Conservation (phyloP, 2,888 invertebrate species). For the Sesia bembeciformis region DNA sequence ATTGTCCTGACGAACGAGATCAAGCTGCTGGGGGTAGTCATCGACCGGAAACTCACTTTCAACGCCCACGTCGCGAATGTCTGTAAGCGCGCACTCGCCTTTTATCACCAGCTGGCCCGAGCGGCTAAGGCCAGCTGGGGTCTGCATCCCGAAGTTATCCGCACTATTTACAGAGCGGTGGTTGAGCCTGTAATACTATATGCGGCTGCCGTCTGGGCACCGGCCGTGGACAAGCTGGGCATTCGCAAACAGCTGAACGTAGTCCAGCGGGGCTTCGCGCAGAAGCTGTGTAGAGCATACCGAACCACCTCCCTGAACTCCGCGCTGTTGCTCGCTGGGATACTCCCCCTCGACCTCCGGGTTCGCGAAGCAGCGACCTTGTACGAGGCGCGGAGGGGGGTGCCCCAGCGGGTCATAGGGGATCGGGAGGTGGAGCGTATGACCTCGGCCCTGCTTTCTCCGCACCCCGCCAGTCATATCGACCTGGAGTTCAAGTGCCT, state of each 20-base stretch:
- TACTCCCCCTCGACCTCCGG: constrained; percentile 12
- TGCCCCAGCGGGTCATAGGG: constrained; percentile 1
- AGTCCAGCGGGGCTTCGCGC: neutral
- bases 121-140: neutral
- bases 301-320: constrained; percentile 5
- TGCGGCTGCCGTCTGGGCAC: neutral
- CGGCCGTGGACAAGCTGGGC: neutral
- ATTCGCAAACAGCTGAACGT: neutral
- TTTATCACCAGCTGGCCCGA: neutral
- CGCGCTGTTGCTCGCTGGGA: constrained; percentile 8
- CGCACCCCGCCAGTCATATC: constrained; percentile 1
- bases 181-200: neutral
- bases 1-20: constrained; percentile 3
- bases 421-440: constrained; percentile 9
- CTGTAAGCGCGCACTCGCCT: neutral
- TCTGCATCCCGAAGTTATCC: neutral
- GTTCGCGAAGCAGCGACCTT: constrained; percentile 9
- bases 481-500: neutral
- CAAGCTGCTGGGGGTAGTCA: constrained; percentile 7
- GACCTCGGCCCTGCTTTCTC: neutral
- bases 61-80: neutral
- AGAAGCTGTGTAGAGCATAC: neutral
- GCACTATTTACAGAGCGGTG: neutral
- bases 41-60: neutral
- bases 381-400: constrained; percentile 11